Conservation (phyloP, 1,140 invertebrate genomes). For the Drosophila santomea region DNA sequence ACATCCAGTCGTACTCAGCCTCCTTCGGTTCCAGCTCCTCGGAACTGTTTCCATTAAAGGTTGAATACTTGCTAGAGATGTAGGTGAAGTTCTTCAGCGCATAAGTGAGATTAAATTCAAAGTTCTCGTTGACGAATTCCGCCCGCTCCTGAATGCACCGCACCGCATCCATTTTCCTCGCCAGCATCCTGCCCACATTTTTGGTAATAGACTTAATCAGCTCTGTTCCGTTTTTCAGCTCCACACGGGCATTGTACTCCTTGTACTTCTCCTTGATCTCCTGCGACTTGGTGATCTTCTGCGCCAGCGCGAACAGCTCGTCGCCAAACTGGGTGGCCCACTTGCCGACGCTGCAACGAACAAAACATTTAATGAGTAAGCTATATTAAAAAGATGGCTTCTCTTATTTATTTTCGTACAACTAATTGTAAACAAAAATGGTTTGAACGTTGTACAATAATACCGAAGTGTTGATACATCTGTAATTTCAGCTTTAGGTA, state of each 20-base stretch:
- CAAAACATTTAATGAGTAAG: too few relatives aligned
- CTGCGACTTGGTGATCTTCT: slow-evolving; percentile 87
- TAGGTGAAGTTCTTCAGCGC: slow-evolving; percentile 86
- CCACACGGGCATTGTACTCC: slow-evolving; percentile 89
- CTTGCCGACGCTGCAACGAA: slow-evolving; percentile 85
- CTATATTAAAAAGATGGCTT: too few relatives aligned
- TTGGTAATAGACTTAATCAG: slow-evolving; percentile 90
- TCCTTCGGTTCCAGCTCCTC: slow-evolving; percentile 42
- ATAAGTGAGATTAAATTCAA: slow-evolving; percentile 85
- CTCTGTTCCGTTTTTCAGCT: slow-evolving; percentile 90
- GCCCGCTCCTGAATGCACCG: slow-evolving; percentile 90
- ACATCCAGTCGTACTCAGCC: slow-evolving; percentile 48
- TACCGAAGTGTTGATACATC: too few relatives aligned
- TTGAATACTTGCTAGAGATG: slow-evolving; percentile 90
- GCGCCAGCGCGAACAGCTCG: slow-evolving; percentile 87
- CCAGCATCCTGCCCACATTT: slow-evolving; percentile 91
- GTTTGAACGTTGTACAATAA: too few relatives aligned
- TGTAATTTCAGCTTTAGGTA: too few relatives aligned
- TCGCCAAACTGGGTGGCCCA: slow-evolving; percentile 87
- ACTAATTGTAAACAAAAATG: too few relatives aligned
- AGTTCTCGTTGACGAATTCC: slow-evolving; percentile 87
- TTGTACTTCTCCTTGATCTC: slow-evolving; percentile 90
- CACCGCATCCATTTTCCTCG: slow-evolving; percentile 93
- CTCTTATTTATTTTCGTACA: too few relatives aligned
- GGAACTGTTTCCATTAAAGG: slow-evolving; percentile 63